Evolutionary conservation across 2,797 vertebrate species (phyloP).

Genomic region (Mormyrus proboscirostris): DNA sequence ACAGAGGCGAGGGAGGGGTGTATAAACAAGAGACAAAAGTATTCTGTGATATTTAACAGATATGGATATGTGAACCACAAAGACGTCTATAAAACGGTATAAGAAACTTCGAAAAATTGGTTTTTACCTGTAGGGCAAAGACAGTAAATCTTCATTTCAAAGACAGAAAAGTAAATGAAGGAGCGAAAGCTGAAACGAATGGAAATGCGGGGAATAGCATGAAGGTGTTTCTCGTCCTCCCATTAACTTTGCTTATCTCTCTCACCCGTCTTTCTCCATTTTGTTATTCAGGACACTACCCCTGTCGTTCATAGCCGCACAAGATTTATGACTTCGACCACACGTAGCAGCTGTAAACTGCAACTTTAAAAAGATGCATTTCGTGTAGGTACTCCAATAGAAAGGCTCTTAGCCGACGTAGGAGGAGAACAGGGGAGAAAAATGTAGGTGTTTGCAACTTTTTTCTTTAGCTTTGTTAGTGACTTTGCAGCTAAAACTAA

Average conservation of each 20-base stretch:
- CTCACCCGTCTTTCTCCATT: conserved; percentile 42
- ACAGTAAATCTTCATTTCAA: conserved; percentile 35
- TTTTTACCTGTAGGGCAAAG: conserved; percentile 16
- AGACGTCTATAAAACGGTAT: conserved; percentile 32
- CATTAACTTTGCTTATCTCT: conserved; percentile 23
- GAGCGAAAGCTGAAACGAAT: conserved; percentile 29
- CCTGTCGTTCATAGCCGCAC: conserved; percentile 66
- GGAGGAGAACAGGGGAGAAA: conserved; percentile 70
- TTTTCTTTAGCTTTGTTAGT: conserved; percentile 50
- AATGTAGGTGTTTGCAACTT: conserved; percentile 83
- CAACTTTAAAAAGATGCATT: conserved; percentile 68
- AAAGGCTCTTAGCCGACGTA: conserved; percentile 60
- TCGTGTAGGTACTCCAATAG: conserved; percentile 61
- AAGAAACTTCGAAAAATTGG: conserved; percentile 37
- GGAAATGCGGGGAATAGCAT: conserved; percentile 42
- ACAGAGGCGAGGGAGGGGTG: conserved; percentile 33
- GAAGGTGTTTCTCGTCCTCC: conserved; percentile 38
- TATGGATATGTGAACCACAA: conserved; percentile 25
- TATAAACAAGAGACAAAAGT: conserved; percentile 35
- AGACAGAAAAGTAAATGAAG: conserved; percentile 26
- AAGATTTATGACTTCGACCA: conserved; percentile 74
- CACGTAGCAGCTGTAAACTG: conserved; percentile 60
- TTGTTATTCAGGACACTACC: conserved; percentile 65
- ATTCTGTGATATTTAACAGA: conserved; percentile 34
- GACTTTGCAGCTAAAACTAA: conserved; percentile 45